These are phyloP conservation scores for Rhynchonycteris naso DNA, from an alignment of 2,797 vertebrate species.

Conservation along the genomic window DNA sequence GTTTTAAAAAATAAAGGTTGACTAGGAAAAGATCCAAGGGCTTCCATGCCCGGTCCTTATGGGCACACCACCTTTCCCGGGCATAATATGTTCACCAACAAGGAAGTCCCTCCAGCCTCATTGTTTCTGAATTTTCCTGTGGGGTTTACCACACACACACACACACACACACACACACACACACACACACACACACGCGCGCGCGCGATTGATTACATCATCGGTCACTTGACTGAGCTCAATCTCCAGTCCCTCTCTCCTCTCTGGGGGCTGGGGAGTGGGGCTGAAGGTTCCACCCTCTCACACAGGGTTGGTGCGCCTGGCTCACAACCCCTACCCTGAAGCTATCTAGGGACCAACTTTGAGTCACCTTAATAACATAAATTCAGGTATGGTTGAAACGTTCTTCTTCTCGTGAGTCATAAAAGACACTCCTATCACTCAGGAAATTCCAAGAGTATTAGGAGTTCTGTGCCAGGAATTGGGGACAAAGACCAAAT, in stretches of 20 bases:
- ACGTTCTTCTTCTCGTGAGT: neutral
- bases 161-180: too few species aligned
- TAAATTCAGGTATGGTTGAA: neutral
- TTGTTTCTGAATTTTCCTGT: neutral
- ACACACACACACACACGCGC: too few species aligned
- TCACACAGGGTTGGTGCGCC: too few species aligned
- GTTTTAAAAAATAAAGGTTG: neutral
- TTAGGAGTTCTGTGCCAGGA: neutral
- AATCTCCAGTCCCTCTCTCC: neutral
- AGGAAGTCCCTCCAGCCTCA: neutral
- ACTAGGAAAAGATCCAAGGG: neutral
- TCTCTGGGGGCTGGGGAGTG: neutral
- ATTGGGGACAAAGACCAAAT: neutral
- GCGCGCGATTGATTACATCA: neutral
- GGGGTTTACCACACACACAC: neutral
- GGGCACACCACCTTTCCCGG: neutral
- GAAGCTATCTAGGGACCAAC: neutral
- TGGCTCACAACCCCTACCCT: too few species aligned
- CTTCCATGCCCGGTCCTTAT: neutral
- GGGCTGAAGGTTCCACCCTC: neutral
- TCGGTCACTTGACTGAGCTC: neutral
- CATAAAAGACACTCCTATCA: neutral
- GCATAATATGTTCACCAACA: neutral
- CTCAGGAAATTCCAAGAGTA: neutral
- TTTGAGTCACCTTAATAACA: neutral